Base-by-base conservation (phyloP, 2,888 invertebrate genomes). In the Coleophora flavipennella region DNA sequence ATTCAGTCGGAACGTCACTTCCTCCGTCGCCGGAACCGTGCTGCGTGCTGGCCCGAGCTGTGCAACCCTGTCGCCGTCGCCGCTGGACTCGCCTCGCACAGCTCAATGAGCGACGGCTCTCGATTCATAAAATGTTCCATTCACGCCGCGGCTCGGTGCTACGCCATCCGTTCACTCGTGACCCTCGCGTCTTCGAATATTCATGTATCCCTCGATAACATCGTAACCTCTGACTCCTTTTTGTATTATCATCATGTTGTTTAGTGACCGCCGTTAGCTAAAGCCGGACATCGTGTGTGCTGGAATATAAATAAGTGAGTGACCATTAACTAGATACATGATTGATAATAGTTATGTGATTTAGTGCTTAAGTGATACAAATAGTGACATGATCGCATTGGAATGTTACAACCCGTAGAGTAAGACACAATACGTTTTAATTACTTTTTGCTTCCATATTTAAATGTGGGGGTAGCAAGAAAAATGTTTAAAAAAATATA, bases 101-200 rank as follows among this genome's bases (percentile, higher is more conserved):
- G 59, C 72, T 81, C 83, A 83, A 80, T 83, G 80, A 75, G 78
- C 73, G 72, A 67, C 69, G 76, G 73, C 71, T 69, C 73, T 75
- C 73, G 72, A 84, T 84, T 84, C 83, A 84, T 83, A 79, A 81
- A 83, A 83, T 80, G 78, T 84, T 71, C 83, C 83, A 81, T 81
- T 83, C 76, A 80, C 79, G 79, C 72, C 74, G 74, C 73, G 67
- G 67, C 64, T 67, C 75, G 75, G 66, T 75, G 81, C 74, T 74
- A 63, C 74, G 60, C 61, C 70, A 73, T 67, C 73, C 80, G 80
- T 57, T 80, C 83, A 80, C 79, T 83, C 81, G 80, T 79, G 83
- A 83, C 79, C 81, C 81, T 80, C 78, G 80, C 81, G 76, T 78
- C 81, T 80, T 77, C 77, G 77, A 77, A 83, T 81, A 81, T 83